Conservation (phyloP, 2,113 vertebrate species). For the Notothenia coriiceps region DNA sequence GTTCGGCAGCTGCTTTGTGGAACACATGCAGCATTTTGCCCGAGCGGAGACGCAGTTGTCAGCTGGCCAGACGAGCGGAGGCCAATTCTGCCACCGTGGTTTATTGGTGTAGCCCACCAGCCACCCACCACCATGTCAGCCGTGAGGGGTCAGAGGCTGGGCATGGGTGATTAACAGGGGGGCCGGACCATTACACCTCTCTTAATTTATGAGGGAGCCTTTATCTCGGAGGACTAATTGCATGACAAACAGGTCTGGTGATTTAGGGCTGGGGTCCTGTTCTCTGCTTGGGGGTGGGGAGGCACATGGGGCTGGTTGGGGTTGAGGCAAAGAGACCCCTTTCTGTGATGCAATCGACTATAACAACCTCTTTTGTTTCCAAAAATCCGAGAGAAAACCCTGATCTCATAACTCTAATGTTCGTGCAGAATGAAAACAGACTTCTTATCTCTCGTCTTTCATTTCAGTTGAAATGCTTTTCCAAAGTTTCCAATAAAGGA, state of each 20-base stretch:
- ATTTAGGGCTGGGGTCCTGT: constrained; percentile 51
- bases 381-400: constrained; percentile 30
- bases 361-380: constrained; percentile 43
- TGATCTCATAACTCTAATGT: constrained; percentile 32
- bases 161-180: constrained; percentile 72
- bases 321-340: too few species aligned
- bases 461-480: constrained; percentile 40
- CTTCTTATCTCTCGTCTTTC: constrained; percentile 53
- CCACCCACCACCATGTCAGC: constrained; percentile 47
- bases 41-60: constrained; percentile 23
- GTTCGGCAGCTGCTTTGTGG: constrained; percentile 42
- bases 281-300: constrained; percentile 45
- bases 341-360: constrained; percentile 11
- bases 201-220: constrained; percentile 71
- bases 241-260: constrained; percentile 71
- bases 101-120: constrained; percentile 63
- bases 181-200: constrained; percentile 63
- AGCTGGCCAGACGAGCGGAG: constrained; percentile 24
- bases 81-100: constrained; percentile 52
- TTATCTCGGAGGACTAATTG: constrained; percentile 79
- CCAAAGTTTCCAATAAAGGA: constrained; percentile 46
- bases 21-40: constrained; percentile 34
- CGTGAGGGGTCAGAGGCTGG: constrained; percentile 67
- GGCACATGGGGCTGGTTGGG: constrained; percentile 6
- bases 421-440: constrained; percentile 10